These are phyloP conservation scores for Ochropleura leucogaster DNA, from an alignment of 2,888 invertebrate genomes.

Conservation along the genomic window DNA sequence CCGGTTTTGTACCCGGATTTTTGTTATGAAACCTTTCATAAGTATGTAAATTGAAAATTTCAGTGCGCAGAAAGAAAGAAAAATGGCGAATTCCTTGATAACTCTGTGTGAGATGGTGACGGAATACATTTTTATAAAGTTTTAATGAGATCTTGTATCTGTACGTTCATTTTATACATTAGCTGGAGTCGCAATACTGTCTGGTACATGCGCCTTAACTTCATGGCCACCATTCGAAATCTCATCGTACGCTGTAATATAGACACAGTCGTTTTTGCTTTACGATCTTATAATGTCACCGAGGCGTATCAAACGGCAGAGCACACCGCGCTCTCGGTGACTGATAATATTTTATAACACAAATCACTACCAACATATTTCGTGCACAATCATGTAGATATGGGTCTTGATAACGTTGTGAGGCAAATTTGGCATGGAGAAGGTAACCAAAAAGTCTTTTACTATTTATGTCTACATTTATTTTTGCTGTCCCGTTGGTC, in stretches of 20 bases:
- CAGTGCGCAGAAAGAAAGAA: slow-evolving; percentile 73
- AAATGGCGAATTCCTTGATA: slow-evolving; percentile 72
- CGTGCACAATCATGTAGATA: slow-evolving; percentile 39
- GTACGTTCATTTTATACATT: slow-evolving; percentile 77
- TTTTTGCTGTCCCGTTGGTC: no score
- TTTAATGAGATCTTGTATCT: slow-evolving; percentile 76
- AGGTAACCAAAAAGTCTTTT: slow-evolving; percentile 21
- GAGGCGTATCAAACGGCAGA: slow-evolving; percentile 66
- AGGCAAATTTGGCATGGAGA: slow-evolving; percentile 23
- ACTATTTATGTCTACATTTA: slow-evolving; percentile 19
- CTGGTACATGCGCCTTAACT: slow-evolving; percentile 76
- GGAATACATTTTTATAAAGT: slow-evolving; percentile 70
- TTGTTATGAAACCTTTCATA: slow-evolving; percentile 79
- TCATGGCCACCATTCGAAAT: slow-evolving; percentile 79
- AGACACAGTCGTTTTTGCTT: slow-evolving; percentile 78
- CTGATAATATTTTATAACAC: slow-evolving; percentile 65
- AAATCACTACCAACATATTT: slow-evolving; percentile 48
- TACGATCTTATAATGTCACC: slow-evolving; percentile 79
- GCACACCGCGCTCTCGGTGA: slow-evolving; percentile 36
- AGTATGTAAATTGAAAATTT: slow-evolving; percentile 84
- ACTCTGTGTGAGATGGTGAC: slow-evolving; percentile 71
- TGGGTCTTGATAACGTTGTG: slow-evolving; percentile 36
- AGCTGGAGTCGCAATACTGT: slow-evolving; percentile 73
- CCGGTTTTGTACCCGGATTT: slow-evolving; percentile 76
- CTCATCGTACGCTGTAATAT: slow-evolving; percentile 74